A percentile compares a stretch with the other conserved stretches of the same genome.
phyloP scores from a whole-genome alignment of 2,888 invertebrate genomes.

The Uropetala carovei region DNA sequence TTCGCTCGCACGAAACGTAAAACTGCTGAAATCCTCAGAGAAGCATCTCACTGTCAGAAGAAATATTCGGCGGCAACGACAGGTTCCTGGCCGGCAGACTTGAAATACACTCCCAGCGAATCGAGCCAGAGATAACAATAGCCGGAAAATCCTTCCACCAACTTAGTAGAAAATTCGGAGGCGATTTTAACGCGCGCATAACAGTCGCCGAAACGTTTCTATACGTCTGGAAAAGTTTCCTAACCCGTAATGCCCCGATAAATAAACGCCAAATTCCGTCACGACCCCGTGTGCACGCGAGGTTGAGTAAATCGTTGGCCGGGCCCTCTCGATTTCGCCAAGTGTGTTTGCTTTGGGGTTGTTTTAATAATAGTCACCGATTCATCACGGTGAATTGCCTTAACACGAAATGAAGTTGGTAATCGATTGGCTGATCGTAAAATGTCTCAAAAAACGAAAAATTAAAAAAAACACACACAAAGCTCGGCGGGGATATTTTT shows the following conservation, averaged over 20 bases:
- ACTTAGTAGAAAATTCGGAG: no score
- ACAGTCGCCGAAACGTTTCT: no score
- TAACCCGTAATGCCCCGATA: neutral
- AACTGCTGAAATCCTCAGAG: no score
- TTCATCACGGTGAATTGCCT: neutral
- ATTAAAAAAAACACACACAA: neutral
- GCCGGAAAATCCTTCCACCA: no score
- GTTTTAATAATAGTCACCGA: constrained; percentile 29
- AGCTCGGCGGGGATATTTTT: neutral
- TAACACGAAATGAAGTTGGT: neutral
- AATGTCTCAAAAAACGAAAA: neutral
- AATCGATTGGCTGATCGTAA: constrained; percentile 22
- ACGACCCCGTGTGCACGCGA: neutral
- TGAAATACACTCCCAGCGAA: no score
- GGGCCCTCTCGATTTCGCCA: neutral
- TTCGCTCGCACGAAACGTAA: no score
- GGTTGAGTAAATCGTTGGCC: constrained; percentile 24
- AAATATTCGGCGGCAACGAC: no score
- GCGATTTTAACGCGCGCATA: no score
- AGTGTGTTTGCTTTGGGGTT: constrained; percentile 25
- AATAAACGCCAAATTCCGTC: neutral
- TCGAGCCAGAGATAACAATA: no score
- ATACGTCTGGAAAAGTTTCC: neutral
- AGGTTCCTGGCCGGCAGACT: no score
- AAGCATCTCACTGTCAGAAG: no score